phyloP scores from a whole-genome alignment of 2,113 vertebrate genomes.

The Amazona vittata region DNA sequence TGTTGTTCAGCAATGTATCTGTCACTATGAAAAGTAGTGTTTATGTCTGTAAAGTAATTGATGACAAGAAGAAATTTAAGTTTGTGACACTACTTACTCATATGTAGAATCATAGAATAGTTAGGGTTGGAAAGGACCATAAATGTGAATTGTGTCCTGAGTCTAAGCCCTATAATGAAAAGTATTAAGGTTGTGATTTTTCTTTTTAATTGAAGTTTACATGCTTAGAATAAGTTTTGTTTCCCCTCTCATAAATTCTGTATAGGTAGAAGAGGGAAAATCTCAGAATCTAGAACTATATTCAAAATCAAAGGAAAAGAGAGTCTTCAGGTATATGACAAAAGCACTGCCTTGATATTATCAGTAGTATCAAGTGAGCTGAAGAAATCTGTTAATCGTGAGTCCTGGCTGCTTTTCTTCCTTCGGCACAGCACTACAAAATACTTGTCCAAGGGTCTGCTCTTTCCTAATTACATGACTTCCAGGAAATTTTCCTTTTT shows the following conservation, averaged over 20 bases:
- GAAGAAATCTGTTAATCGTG: background rate
- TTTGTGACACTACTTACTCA: background rate
- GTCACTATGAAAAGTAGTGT: background rate
- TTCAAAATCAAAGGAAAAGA: background rate
- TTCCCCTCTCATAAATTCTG: background rate
- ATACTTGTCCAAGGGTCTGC: background rate
- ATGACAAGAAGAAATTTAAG: background rate
- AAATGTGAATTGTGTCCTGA: background rate
- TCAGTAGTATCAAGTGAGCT: background rate
- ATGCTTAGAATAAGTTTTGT: background rate
- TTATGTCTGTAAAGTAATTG: background rate
- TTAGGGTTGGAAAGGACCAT: no score
- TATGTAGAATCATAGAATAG: background rate
- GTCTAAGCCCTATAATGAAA: background rate
- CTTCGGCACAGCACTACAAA: background rate
- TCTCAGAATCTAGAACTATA: background rate
- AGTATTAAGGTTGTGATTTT: background rate
- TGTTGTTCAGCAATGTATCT: background rate
- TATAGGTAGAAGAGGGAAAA: background rate
- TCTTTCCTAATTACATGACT: background rate
- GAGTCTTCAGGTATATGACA: background rate
- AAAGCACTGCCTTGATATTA: background rate
- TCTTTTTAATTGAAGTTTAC: background rate
- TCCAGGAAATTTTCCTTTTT: background rate
- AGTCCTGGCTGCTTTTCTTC: background rate